These are phyloP conservation scores for Plagodis dolabraria DNA, from an alignment of 2,888 invertebrate genomes.

Conservation along the genomic window DNA sequence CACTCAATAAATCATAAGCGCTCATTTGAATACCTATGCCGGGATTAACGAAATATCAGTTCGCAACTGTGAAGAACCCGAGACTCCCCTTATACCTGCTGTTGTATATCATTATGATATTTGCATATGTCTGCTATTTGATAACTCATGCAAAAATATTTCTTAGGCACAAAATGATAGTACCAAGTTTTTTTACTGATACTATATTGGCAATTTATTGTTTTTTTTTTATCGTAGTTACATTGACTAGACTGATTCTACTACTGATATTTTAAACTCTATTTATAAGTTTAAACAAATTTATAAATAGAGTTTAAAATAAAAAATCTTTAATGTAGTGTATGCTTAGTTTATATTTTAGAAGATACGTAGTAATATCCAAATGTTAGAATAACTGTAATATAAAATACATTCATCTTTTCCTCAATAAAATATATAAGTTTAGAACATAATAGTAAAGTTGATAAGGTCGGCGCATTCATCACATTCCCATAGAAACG, in stretches of 20 bases:
- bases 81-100: constrained; percentile 50
- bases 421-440: constrained; percentile 19
- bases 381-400: background rate
- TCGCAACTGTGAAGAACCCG: constrained; percentile 62
- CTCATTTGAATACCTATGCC: constrained; percentile 83
- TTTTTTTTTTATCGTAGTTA: background rate
- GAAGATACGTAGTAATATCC: too few relatives aligned
- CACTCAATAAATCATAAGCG: constrained; percentile 85
- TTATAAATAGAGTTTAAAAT: too few relatives aligned
- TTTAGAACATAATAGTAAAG: constrained; percentile 14
- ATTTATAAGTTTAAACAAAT: too few relatives aligned
- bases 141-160: constrained; percentile 36
- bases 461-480: constrained; percentile 57
- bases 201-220: background rate
- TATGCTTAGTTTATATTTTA: too few relatives aligned
- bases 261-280: too few relatives aligned
- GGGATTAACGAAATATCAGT: constrained; percentile 79
- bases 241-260: too few relatives aligned
- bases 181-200: background rate
- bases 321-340: too few relatives aligned
- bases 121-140: constrained; percentile 63
- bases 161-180: background rate
- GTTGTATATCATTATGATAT: constrained; percentile 60
- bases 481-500: constrained; percentile 77
- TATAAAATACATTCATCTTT: constrained; percentile 6